Evolutionary conservation across 2,888 invertebrate genomes (phyloP).

Genomic region (Agrilus cyanescens): DNA sequence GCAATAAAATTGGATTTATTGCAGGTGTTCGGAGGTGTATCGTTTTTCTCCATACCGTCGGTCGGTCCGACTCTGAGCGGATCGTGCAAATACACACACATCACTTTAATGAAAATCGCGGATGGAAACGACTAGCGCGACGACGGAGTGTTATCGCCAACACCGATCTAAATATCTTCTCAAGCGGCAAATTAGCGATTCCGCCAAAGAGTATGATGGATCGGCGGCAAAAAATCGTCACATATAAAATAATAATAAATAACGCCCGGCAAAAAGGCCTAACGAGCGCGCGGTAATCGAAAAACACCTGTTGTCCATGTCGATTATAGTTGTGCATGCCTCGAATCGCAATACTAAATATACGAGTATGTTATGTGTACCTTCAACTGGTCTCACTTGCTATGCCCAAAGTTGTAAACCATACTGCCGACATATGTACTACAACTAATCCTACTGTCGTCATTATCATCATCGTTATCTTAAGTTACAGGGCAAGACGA

Average conservation of each 20-base stretch:
- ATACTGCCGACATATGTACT: slow-evolving; percentile 21
- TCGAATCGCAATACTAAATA: slow-evolving; percentile 20
- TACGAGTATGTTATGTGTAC: no score
- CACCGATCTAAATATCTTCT: slow-evolving; percentile 1
- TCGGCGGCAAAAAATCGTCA: slow-evolving; percentile 19
- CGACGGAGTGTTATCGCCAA: no score
- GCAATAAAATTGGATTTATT: no score
- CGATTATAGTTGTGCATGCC: slow-evolving; percentile 21
- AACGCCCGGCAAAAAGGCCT: slow-evolving; percentile 19
- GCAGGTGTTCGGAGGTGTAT: no score
- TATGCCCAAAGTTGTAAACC: slow-evolving; percentile 20
- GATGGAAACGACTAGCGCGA: no score
- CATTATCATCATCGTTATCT: neutral
- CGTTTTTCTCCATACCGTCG: no score
- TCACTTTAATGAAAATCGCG: no score
- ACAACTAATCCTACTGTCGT: slow-evolving; percentile 19
- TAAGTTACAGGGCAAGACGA: no score
- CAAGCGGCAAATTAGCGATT: slow-evolving; percentile 10
- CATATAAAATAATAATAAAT: slow-evolving; percentile 26
- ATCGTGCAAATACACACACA: no score
- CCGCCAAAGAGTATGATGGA: slow-evolving; percentile 10
- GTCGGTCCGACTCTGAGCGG: no score
- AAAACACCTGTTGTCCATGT: slow-evolving; percentile 26
- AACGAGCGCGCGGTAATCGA: slow-evolving; percentile 21
- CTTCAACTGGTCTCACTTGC: slow-evolving; percentile 13